A percentile compares a stretch with the other conserved stretches of the same genome.
Conservation (phyloP, 35 echinoderm and acorn worm species). For the Ptychodera flava region DNA sequence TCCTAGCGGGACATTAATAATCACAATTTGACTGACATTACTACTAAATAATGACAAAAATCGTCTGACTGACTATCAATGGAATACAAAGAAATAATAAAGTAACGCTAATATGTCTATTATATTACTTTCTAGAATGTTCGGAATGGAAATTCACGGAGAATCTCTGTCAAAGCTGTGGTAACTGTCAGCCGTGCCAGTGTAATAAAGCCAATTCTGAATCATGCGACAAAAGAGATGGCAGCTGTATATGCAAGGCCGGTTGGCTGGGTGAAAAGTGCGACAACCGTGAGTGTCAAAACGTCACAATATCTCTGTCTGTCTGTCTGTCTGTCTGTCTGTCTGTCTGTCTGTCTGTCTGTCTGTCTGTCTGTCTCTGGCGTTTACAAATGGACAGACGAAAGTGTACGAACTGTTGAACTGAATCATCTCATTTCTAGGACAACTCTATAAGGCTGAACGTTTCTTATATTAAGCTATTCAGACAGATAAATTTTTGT, state of each 20-base stretch:
- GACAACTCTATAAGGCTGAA: neutral
- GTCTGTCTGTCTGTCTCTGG: neutral
- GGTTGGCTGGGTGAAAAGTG: neutral
- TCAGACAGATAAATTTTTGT: too few species aligned
- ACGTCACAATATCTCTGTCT: too few species aligned
- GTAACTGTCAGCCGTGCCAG: neutral
- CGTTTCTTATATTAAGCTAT: neutral
- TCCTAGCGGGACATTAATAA: too few species aligned
- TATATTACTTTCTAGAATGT: neutral
- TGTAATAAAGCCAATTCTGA: neutral
- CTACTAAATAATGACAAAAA: too few species aligned
- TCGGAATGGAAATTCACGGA: neutral
- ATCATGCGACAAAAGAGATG: neutral
- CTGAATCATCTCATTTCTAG: neutral
- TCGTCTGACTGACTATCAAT: too few species aligned
- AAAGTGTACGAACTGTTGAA: neutral
- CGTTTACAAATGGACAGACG: neutral
- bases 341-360: neutral
- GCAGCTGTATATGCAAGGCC: neutral
- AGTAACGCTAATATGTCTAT: too few species aligned
- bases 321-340: neutral
- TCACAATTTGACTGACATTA: too few species aligned
- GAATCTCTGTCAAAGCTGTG: neutral
- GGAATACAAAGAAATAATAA: too few species aligned
- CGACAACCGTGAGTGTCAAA: neutral